phyloP scores from a whole-genome alignment of 2,797 vertebrate genomes.

The Otolemur crassicaudatus region DNA sequence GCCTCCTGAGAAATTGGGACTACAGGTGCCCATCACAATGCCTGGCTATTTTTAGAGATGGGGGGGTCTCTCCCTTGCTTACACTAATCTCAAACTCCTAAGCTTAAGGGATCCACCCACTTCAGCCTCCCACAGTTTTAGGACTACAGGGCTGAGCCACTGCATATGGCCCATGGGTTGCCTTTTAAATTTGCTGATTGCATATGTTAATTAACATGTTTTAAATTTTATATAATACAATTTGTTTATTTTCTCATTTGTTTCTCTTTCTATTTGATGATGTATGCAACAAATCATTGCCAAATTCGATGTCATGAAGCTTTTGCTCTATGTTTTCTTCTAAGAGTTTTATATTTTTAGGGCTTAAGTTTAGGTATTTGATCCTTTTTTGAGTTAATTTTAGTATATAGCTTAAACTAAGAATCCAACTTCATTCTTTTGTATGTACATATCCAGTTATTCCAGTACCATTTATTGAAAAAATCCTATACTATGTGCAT shows the following conservation, averaged over 20 bases:
- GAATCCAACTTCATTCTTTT: background rate
- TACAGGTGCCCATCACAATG: no score
- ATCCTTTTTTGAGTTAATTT: background rate
- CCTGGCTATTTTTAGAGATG: no score
- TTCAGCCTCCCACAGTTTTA: no score
- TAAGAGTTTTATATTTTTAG: background rate
- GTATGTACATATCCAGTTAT: background rate
- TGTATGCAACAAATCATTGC: background rate
- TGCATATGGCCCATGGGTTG: no score
- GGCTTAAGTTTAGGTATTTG: background rate
- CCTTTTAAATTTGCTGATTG: background rate
- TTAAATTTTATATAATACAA: background rate
- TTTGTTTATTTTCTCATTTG: background rate
- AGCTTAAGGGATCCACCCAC: no score
- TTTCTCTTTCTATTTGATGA: background rate
- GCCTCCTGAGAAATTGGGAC: no score
- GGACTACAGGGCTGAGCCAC: no score
- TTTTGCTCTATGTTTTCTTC: background rate
- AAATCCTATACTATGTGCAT: background rate
- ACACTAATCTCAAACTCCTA: no score
- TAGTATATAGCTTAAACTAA: background rate
- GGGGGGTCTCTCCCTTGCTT: no score
- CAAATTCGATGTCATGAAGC: background rate
- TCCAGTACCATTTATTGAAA: background rate
- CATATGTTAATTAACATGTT: background rate